Conservation (phyloP, 2,888 invertebrate species). For the Drosophila testacea region DNA sequence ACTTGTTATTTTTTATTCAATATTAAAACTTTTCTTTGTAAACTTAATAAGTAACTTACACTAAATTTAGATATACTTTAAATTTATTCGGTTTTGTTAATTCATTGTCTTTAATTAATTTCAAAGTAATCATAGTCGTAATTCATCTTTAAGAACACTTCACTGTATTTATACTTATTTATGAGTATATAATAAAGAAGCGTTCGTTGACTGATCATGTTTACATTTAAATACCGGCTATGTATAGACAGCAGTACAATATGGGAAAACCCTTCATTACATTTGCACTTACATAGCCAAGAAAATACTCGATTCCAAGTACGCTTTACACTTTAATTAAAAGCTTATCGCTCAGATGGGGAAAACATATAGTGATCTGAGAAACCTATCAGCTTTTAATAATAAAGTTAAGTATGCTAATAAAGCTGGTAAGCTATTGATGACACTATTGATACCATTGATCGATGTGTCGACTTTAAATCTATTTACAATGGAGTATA, state of each 20-base stretch:
- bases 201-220: background rate
- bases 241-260: no score
- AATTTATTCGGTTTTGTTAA: no score
- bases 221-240: background rate
- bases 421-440: background rate
- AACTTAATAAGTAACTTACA: no score
- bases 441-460: background rate
- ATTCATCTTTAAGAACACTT: background rate
- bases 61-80: no score
- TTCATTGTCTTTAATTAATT: no score
- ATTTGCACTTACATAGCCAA: slow-evolving; percentile 1
- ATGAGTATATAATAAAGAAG: background rate
- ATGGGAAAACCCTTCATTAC: slow-evolving; percentile 9
- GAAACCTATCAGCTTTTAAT: slow-evolving; percentile 24
- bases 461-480: background rate
- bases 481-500: no score
- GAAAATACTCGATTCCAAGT: slow-evolving; percentile 1
- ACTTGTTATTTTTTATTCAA: no score
- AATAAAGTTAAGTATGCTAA: slow-evolving; percentile 3
- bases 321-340: slow-evolving; percentile 16
- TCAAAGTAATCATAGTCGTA: no score
- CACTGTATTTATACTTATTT: slow-evolving; percentile 5
- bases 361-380: slow-evolving; percentile 23
- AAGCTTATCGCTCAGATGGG: slow-evolving; percentile 37
- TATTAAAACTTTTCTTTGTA: no score